phyloP scores from a whole-genome alignment of 2,797 vertebrate species.

The Anabacerthia variegaticeps region DNA sequence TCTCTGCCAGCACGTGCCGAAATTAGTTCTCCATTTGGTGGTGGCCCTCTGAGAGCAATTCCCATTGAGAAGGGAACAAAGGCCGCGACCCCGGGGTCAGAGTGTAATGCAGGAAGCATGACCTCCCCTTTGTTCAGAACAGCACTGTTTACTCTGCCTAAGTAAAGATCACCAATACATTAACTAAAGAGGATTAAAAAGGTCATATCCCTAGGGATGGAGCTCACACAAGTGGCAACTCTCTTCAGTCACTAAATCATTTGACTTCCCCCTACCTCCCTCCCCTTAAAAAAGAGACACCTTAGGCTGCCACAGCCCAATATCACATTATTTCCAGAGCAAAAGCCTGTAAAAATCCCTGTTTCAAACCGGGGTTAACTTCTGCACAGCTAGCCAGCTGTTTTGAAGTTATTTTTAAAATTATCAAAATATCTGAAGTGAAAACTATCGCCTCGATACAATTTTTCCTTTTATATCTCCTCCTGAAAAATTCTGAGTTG shows the following conservation, averaged over 20 bases:
- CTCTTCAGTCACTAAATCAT: slow-evolving; percentile 68
- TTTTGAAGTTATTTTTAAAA: neutral
- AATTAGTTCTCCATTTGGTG: slow-evolving; percentile 91
- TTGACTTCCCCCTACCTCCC: neutral
- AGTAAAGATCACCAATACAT: slow-evolving; percentile 92
- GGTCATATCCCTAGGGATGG: slow-evolving; percentile 84
- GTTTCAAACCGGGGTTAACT: neutral
- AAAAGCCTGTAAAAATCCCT: neutral
- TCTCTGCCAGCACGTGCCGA: slow-evolving; percentile 85
- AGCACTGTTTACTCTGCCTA: slow-evolving; percentile 92
- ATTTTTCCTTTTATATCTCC: neutral
- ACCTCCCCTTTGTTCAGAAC: slow-evolving; percentile 84
- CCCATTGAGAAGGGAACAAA: slow-evolving; percentile 89
- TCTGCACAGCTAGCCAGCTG: neutral
- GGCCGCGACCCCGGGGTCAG: slow-evolving; percentile 92
- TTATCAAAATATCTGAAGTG: neutral
- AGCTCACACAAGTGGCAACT: slow-evolving; percentile 71
- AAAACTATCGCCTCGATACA: neutral
- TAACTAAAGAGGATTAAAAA: slow-evolving; percentile 94
- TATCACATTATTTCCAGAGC: neutral
- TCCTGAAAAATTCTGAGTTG: neutral
- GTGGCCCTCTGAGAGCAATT: slow-evolving; percentile 87
- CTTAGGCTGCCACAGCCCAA: neutral
- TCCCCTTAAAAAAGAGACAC: neutral
- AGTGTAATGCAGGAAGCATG: slow-evolving; percentile 88